phyloP scores from a whole-genome alignment of 1,140 invertebrate genomes.

The Ceratina australensis region DNA sequence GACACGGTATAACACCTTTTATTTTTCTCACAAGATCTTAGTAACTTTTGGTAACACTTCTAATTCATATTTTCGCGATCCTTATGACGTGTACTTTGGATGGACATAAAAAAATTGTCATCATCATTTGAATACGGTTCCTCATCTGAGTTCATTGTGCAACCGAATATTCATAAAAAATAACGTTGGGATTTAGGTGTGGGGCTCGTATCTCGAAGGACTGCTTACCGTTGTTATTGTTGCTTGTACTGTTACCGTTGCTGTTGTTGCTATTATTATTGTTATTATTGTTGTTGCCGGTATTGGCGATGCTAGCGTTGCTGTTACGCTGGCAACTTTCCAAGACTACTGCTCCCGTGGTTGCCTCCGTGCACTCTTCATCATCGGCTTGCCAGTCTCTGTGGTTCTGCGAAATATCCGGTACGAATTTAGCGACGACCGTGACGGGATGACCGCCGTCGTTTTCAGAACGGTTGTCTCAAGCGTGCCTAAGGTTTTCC shows the following conservation, averaged over 20 bases:
- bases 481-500: slow-evolving; percentile 32
- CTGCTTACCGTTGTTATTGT: slow-evolving; percentile 68
- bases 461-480: slow-evolving; percentile 12
- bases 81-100: too few relatives aligned
- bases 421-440: slow-evolving; percentile 68
- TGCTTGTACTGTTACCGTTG: slow-evolving; percentile 59
- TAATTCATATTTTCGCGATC: too few relatives aligned
- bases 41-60: too few relatives aligned
- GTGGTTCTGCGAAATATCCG: slow-evolving; percentile 74
- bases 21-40: too few relatives aligned
- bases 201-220: slow-evolving; percentile 42
- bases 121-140: too few relatives aligned
- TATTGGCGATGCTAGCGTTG: slow-evolving; percentile 74
- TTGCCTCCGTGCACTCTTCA: slow-evolving; percentile 78
- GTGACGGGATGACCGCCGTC: slow-evolving; percentile 44
- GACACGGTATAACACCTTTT: too few relatives aligned
- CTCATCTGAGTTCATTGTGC: background rate
- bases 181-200: slow-evolving; percentile 52
- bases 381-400: slow-evolving; percentile 78
- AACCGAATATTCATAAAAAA: background rate
- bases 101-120: too few relatives aligned
- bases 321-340: slow-evolving; percentile 76
- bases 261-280: slow-evolving; percentile 64
- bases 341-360: slow-evolving; percentile 75
- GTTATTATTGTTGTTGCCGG: slow-evolving; percentile 63